A percentile compares a stretch with the other conserved stretches of the same genome.
phyloP scores from a whole-genome alignment of 1,140 invertebrate species.

The Anthonomus grandis region DNA sequence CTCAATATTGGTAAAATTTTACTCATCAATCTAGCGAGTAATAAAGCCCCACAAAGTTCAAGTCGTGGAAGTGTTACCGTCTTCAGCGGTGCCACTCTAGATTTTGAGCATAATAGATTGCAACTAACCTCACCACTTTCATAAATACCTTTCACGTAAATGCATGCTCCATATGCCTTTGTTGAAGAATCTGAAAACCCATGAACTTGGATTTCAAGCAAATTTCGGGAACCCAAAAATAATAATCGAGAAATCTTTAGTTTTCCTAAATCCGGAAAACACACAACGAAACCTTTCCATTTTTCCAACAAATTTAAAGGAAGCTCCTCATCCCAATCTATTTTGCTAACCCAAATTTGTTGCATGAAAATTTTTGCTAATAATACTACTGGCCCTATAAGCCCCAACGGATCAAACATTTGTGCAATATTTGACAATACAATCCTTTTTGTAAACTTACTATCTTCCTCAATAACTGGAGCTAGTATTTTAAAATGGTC shows the following conservation, averaged over 20 bases:
- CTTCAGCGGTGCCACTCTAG: conserved; percentile 15
- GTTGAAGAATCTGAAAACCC: conserved; percentile 12
- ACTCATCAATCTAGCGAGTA: conserved; percentile 30
- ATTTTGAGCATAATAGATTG: conserved; percentile 6
- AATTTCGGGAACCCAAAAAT: not conserved
- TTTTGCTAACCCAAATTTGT: too few relatives aligned
- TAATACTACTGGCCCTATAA: too few relatives aligned
- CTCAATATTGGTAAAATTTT: conserved; percentile 18
- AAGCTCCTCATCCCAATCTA: too few relatives aligned
- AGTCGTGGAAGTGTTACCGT: conserved; percentile 2
- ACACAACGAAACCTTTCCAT: conserved; percentile 4
- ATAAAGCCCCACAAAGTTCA: conserved; percentile 11
- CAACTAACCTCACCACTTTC: not conserved
- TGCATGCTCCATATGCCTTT: conserved; percentile 14
- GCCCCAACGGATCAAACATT: too few relatives aligned
- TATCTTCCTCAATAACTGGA: too few relatives aligned
- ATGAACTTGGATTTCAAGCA: conserved; percentile 24
- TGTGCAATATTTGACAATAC: too few relatives aligned
- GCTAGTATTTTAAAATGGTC: too few relatives aligned
- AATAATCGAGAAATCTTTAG: conserved; percentile 7
- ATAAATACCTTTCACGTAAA: conserved; percentile 3
- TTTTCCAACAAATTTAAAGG: too few relatives aligned
- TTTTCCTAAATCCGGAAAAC: not conserved
- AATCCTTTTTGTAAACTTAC: too few relatives aligned
- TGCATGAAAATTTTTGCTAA: too few relatives aligned